Percentiles rank a stretch among this genome's conserved stretches.
These are phyloP conservation scores for Zosterops hypoxanthus DNA, from an alignment of 2,113 vertebrate species.

Conservation along the genomic window DNA sequence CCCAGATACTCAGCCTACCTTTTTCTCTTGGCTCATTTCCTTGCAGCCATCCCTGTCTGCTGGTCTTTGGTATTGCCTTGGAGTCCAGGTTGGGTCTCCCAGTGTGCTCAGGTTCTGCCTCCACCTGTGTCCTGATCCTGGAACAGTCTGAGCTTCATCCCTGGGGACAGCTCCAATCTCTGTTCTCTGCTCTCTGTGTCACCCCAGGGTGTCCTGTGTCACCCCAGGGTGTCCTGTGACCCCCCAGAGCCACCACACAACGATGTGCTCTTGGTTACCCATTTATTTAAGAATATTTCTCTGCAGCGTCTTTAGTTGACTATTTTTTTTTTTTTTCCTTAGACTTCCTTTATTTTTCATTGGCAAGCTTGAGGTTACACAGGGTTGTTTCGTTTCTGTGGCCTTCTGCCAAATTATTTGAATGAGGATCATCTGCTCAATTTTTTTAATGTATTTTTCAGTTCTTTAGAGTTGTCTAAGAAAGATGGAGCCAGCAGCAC, in stretches of 20 bases:
- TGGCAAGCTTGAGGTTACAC: background rate
- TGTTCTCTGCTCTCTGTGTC: background rate
- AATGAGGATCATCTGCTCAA: background rate
- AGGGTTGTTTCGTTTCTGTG: background rate
- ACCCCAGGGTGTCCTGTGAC: background rate
- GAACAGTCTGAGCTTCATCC: background rate
- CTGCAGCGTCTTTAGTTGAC: background rate
- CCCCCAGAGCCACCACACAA: fast-evolving
- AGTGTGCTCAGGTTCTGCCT: background rate
- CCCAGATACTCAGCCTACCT: background rate
- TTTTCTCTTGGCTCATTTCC: background rate
- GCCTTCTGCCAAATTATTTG: background rate
- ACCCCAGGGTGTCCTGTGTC: background rate
- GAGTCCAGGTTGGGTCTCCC: fast-evolving
- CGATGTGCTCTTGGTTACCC: background rate
- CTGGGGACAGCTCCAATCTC: fast-evolving
- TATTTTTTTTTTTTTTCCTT: background rate
- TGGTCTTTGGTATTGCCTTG: background rate
- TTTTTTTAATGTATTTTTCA: background rate
- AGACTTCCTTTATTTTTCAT: background rate
- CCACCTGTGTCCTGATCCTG: background rate
- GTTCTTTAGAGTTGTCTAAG: background rate
- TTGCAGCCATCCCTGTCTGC: background rate
- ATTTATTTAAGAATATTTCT: background rate
- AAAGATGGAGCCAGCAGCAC: background rate